Base-by-base conservation (phyloP, 2,888 invertebrate species). In the Anarsia innoxiella region DNA sequence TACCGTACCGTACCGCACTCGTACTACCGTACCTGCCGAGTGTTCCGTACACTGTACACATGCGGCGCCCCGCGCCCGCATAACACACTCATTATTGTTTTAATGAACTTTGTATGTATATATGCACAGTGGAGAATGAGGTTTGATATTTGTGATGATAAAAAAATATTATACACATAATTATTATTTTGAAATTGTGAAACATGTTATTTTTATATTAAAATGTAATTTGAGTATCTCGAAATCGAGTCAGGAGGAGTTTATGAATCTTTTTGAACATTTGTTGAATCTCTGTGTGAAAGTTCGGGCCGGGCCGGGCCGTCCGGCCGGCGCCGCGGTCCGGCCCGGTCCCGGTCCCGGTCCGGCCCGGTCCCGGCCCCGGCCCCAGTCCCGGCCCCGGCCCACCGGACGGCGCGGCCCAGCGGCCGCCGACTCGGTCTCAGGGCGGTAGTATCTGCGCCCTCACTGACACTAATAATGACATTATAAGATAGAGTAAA, bases 191-290 rank as follows among this genome's bases (percentile, higher is more conserved):
- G 45, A 59, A 69, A 67, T 68, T 62, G 68, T 74, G 69, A 64
- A 72, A 61, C 74, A 66, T 73, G 66, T 82, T 79, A 75, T 76
- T 78, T 80, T 80, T 75, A 56, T 78, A 78, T 71, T 60, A 64
- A 65, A 67, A 70, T 53, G 56, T 48, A 46, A 51, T 53, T 53
- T 50, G 51, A 48, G 62, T 53, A 60, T 60, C 56, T 60, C 56
- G 56, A 56, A 10, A 51, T 30, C 36, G 30, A 51, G 59, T 53
- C 49, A 44, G 44, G 62, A 45, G 58, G 53, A 49, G 44, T 58
- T 51, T 53, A 56, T 62, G 57, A 54, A 58, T 53, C 47, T 53
- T n/a, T n/a, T 43, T 37, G 51, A 46, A 58, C 53, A 54, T 56
- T 46, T 39, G 52, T 59, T 55, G 60, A 59, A 51, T 53, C 56